Conservation (phyloP, 2,888 invertebrate genomes). For the Hypselothyrea guttata region DNA sequence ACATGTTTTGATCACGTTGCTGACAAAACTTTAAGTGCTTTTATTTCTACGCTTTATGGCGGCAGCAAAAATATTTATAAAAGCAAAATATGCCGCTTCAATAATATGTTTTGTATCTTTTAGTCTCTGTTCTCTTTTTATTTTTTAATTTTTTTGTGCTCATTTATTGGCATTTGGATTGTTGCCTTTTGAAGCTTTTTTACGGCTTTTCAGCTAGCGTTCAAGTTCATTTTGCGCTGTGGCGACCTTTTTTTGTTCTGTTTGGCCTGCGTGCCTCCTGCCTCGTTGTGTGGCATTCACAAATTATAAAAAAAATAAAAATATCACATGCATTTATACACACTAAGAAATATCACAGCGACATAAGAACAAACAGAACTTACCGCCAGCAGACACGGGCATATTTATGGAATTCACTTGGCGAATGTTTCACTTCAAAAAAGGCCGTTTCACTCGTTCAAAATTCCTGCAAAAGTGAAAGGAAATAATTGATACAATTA, state of each 20-base stretch:
- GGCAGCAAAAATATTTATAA: conserved; percentile 44
- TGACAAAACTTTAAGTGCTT: conserved; percentile 74
- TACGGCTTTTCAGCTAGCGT: conserved; percentile 28
- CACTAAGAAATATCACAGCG: conserved; percentile 41
- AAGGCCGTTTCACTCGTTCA: conserved; percentile 24
- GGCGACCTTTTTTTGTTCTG: conserved; percentile 34
- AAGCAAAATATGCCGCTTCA: conserved; percentile 67
- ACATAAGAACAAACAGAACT: conserved; percentile 38
- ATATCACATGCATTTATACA: conserved; percentile 12
- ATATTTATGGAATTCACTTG: conserved; percentile 59
- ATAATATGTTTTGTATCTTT: conserved; percentile 31
- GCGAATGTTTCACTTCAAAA: conserved; percentile 19
- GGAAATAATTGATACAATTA: background rate
- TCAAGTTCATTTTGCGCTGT: conserved; percentile 33
- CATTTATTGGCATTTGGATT: conserved; percentile 66
- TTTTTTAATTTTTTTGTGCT: conserved; percentile 22
- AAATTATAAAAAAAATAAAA: conserved; percentile 18
- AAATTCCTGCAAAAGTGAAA: conserved; percentile 22
- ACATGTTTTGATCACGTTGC: conserved; percentile 65
- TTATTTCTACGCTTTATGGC: conserved; percentile 70
- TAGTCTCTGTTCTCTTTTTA: too few relatives aligned
- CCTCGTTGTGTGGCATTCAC: conserved; percentile 63
- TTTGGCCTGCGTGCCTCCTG: conserved; percentile 38
- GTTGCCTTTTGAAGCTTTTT: conserved; percentile 51
- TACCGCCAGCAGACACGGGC: conserved; percentile 41